Conservation (phyloP, 2,113 vertebrate genomes). For the Tetraodon nigroviridis region DNA sequence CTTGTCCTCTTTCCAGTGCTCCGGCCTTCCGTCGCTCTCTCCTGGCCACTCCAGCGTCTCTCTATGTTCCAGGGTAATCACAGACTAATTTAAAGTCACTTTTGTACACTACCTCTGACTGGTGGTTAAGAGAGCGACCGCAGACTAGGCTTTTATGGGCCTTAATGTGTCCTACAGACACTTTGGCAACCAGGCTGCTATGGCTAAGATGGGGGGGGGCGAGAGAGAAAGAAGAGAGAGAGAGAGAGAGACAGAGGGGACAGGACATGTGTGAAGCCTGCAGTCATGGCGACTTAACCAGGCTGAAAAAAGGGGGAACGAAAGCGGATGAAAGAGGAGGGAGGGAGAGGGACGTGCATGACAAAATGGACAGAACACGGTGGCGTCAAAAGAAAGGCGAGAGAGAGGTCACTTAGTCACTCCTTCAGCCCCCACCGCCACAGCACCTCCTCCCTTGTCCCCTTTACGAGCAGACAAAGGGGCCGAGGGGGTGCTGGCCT, state of each 20-base stretch:
- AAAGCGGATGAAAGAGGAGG: conserved; percentile 65
- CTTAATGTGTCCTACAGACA: conserved; percentile 70
- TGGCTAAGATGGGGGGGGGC: conserved; percentile 39
- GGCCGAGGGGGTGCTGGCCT: conserved; percentile 64
- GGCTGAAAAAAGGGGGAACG: conserved; percentile 66
- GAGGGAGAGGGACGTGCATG: conserved; percentile 51
- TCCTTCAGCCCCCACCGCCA: conserved; percentile 16
- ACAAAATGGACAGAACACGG: conserved; percentile 67
- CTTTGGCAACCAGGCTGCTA: conserved; percentile 65
- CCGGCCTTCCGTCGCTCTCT: conserved; percentile 60
- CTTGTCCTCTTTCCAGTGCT: conserved; percentile 14
- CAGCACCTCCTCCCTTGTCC: conserved; percentile 51
- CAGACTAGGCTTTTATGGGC: conserved; percentile 70
- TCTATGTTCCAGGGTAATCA: conserved; percentile 68
- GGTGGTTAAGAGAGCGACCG: conserved; percentile 64
- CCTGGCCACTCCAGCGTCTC: conserved; percentile 62
- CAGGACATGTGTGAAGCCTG: conserved; percentile 52
- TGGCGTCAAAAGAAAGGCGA: conserved; percentile 63
- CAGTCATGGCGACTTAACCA: conserved; percentile 67
- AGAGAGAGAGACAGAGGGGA: conserved; percentile 10
- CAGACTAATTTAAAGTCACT: conserved; percentile 72
- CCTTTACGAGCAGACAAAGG: conserved; percentile 71
- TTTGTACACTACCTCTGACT: conserved; percentile 71
- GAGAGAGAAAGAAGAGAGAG: conserved; percentile 7
- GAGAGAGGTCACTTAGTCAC: conserved; percentile 74